Base-by-base conservation (phyloP, 2,888 invertebrate species). In the Acanthopleura granulata region DNA sequence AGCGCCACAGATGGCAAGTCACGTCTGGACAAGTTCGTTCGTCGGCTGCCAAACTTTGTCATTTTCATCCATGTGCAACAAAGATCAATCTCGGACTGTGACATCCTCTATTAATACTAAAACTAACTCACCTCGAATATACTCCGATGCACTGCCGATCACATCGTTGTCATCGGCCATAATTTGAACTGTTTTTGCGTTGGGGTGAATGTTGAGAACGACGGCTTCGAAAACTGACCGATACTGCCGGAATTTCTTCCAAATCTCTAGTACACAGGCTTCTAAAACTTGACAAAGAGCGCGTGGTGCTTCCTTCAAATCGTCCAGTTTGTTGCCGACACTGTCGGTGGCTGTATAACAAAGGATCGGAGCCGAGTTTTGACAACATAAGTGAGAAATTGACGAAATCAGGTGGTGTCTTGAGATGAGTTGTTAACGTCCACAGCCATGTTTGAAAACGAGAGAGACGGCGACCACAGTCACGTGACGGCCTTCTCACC, bases 71-170 rank as follows among this genome's bases (percentile, higher is more conserved):
- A 40, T 40, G 40, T 40, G 40, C 40, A 40, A 9, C 40, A 40
- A 9, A 40, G 4, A 40, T 40, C 3, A 40, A 9, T 40, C 40
- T 40, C 9, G 40, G 40, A 40, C 40, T 40, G 40, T 40, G 3
- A 40, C 40, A 40, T 40, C 4, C 40, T n/a, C n/a, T n/a, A 40
- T 40, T 40, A 40, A 40, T 40, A 40, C 40, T 66, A 66, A 27
- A 16, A 49, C n/a, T 22, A 71, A 70, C 84, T 82, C 77, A 90
- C 89, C 89, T 88, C 87, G 89, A 27, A 90, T 90, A 77, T 88
- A 89, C 80, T 90, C 90, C 30, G 89, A 89, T 73, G 90, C 89
- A 83, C 89, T 90, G 62, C 90, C 90, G 77, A 90, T 89, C 49
- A 90, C 86, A 78, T 90, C 89, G 82, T 88, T 84, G 79, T 89